Evolutionary conservation across 2,797 vertebrate species (phyloP), one percentile per base, ranked within the genome.

Genomic region (Helostoma temminkii): DNA sequence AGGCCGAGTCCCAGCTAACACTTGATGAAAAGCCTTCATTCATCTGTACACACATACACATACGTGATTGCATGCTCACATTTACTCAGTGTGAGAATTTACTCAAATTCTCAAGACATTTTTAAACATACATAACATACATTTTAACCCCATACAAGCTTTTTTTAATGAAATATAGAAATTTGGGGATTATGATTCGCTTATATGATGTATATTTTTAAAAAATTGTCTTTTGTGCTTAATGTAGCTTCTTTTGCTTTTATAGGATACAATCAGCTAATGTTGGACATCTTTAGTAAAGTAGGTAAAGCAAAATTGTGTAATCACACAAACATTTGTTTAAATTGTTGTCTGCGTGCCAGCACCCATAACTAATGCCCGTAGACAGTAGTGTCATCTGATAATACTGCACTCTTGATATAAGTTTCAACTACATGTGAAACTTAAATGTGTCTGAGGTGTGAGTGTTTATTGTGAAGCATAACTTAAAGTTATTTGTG

Each of bases 401-500:
- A 76, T 49, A 43, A 54, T 32, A 14, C 9, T 15, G 41, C n/a
- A 50, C 30, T 63, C 34, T 10, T n/a, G n/a, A 66, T 66, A 25
- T 47, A 72, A 73, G 45, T 25, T 36, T 61, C 18, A 25, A 26
- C 54, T 39, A 81, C 10, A 66, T 79, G 53, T 71, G 25, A 72
- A 72, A 72, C 56, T 69, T 22, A 69, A 56, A 78, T 32, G 19
- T 48, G n/a, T 64, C 56, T 54, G 26, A 62, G 43, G 34, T 39
- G 45, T 67, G 45, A 5, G 59, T 73, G 52, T 81, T 85, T 78
- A 81, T 52, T 68, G 48, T 71, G 24, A 73, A 78, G 55, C 39
- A 28, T 63, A 76, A 66, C 64, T 74, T 60, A 67, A 48, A 76
- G 45, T 64, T 72, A 86, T 85, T 83, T 82, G 43, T 61, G 78